Percentiles rank a stretch among this genome's conserved stretches.
These are phyloP conservation scores for Sciaenops ocellatus DNA, from an alignment of 2,797 vertebrate species.

Conservation along the genomic window DNA sequence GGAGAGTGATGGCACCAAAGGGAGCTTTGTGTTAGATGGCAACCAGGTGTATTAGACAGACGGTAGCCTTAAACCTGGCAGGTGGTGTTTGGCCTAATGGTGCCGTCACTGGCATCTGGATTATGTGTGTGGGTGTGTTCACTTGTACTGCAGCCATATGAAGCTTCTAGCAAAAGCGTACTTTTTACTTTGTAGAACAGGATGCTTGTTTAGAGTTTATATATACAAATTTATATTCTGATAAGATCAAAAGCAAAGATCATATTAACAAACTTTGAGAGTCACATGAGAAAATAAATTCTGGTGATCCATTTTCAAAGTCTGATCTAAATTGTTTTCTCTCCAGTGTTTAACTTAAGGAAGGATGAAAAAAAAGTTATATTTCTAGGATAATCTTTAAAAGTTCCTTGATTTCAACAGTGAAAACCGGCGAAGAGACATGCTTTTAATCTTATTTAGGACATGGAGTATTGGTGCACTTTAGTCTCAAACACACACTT, in stretches of 20 bases:
- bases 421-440: too few species aligned
- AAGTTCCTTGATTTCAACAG: too few species aligned
- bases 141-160: slow-evolving; percentile 10
- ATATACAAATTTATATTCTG: neutral
- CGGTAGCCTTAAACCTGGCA: slow-evolving; percentile 62
- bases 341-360: too few species aligned
- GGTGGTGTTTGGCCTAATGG: slow-evolving; percentile 66
- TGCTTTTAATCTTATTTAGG: too few species aligned
- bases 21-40: slow-evolving; percentile 55
- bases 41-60: slow-evolving; percentile 75
- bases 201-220: neutral
- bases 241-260: neutral
- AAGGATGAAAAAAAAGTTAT: too few species aligned
- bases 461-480: too few species aligned
- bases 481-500: too few species aligned
- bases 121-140: slow-evolving; percentile 14
- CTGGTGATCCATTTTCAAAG: too few species aligned
- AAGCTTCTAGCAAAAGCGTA: slow-evolving; percentile 8
- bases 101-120: slow-evolving; percentile 69
- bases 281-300: neutral
- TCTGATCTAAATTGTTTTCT: neutral
- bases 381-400: too few species aligned
- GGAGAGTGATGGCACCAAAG: slow-evolving; percentile 59
- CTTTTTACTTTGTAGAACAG: neutral
- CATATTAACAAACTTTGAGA: neutral